Conservation (phyloP, 2,797 vertebrate species). For the Argya squamiceps region DNA sequence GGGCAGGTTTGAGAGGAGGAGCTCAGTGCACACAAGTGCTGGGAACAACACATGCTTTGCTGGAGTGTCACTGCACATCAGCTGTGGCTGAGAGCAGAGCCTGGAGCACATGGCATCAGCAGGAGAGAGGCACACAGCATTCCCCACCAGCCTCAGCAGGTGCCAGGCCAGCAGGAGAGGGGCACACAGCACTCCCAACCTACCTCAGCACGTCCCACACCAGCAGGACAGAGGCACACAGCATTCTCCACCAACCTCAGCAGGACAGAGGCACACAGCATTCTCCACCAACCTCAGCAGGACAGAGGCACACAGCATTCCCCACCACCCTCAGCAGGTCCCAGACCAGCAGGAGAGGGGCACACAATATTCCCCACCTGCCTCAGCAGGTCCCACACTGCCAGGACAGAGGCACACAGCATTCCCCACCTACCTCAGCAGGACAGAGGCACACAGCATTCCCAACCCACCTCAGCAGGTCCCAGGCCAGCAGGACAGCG, state of each 20-base stretch:
- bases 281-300: no score
- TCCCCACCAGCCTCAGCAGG: not conserved
- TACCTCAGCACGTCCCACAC: not conserved
- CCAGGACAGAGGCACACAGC: not conserved
- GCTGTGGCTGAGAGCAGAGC: not conserved
- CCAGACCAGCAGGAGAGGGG: no score
- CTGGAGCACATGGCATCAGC: rapidly evolving
- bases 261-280: not conserved
- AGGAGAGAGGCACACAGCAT: not conserved
- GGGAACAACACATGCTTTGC: not conserved
- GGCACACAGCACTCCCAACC: not conserved
- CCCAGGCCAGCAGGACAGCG: not conserved
- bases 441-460: not conserved
- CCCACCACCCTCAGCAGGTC: no score
- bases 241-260: rapidly evolving
- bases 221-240: not conserved
- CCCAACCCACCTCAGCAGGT: not conserved
- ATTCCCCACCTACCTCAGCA: not conserved
- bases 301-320: no score
- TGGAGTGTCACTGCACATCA: not conserved
- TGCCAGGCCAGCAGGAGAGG: not conserved
- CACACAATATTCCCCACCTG: no score
- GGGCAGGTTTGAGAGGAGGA: not conserved
- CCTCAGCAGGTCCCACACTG: not conserved
- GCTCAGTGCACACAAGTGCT: not conserved